These are phyloP conservation scores for Xenops minutus DNA, from an alignment of 2,797 vertebrate species.

Conservation along the genomic window DNA sequence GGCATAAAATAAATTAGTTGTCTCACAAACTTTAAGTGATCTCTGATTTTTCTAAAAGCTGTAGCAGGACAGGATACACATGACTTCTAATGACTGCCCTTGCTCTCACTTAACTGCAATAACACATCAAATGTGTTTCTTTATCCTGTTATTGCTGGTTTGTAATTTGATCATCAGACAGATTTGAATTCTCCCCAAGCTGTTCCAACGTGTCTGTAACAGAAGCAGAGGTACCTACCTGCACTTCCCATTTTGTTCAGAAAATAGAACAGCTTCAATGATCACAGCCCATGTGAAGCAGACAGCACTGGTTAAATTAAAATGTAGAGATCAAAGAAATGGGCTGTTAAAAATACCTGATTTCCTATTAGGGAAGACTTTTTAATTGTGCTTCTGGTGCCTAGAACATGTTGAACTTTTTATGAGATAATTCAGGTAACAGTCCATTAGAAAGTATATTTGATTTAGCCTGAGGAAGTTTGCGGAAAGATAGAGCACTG, in stretches of 20 bases:
- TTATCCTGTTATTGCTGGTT: constrained; percentile 65
- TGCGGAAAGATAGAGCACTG: background rate
- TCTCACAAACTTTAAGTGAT: constrained; percentile 26
- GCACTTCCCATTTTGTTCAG: constrained; percentile 52
- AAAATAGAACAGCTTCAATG: constrained; percentile 66
- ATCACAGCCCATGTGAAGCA: constrained; percentile 33
- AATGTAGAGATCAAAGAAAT: constrained; percentile 65
- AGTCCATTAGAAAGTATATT: constrained; percentile 38
- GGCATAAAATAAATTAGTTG: background rate
- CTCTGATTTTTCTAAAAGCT: constrained; percentile 56
- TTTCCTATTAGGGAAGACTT: constrained; percentile 34
- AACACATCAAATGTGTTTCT: constrained; percentile 61
- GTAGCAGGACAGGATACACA: constrained; percentile 48
- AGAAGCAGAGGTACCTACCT: constrained; percentile 44
- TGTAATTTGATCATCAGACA: constrained; percentile 73
- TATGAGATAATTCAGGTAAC: constrained; percentile 49
- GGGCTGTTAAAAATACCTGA: constrained; percentile 42
- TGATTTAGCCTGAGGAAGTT: background rate
- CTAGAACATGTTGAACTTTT: constrained; percentile 19
- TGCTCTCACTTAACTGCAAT: constrained; percentile 63
- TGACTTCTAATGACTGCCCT: constrained; percentile 64
- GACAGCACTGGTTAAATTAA: constrained; percentile 58
- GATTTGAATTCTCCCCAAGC: constrained; percentile 69
- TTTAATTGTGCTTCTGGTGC: constrained; percentile 51
- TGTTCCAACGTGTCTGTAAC: constrained; percentile 75